These are phyloP conservation scores for Cyclopterus lumpus DNA, from an alignment of 2,797 vertebrate genomes.

Conservation along the genomic window DNA sequence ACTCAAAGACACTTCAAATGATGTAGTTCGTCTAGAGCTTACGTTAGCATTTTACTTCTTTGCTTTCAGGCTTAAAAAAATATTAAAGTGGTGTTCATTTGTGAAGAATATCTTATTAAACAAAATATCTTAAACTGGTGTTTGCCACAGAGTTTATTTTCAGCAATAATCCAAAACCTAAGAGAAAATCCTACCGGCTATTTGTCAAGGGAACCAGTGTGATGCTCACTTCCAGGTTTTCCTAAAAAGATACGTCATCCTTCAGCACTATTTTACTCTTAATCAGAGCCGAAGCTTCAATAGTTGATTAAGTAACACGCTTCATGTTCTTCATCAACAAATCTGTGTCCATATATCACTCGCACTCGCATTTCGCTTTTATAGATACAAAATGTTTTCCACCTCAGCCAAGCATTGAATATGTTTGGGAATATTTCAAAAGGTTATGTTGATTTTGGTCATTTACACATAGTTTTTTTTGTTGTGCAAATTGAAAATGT, in stretches of 20 bases:
- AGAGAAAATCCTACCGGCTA: background rate
- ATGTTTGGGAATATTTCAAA: background rate
- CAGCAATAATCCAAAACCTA: background rate
- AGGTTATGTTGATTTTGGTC: background rate
- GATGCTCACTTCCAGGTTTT: too few relatives aligned
- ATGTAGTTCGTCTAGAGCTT: too few relatives aligned
- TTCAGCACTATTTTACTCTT: too few relatives aligned
- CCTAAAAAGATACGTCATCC: too few relatives aligned
- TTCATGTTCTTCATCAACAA: background rate
- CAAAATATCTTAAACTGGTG: too few relatives aligned
- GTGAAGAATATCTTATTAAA: too few relatives aligned
- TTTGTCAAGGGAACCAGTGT: background rate
- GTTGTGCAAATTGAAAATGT: background rate
- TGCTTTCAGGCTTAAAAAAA: too few relatives aligned
- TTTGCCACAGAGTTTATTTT: too few relatives aligned
- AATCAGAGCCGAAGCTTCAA: too few relatives aligned
- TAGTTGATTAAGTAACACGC: background rate
- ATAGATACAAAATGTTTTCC: background rate
- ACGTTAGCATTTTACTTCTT: too few relatives aligned
- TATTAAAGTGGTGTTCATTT: too few relatives aligned
- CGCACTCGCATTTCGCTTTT: background rate
- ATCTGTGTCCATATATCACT: background rate
- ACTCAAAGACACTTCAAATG: too few relatives aligned
- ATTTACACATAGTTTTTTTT: background rate
- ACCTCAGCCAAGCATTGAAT: background rate